These are phyloP conservation scores for Platalea minor DNA, from an alignment of 2,797 vertebrate genomes.

Conservation along the genomic window DNA sequence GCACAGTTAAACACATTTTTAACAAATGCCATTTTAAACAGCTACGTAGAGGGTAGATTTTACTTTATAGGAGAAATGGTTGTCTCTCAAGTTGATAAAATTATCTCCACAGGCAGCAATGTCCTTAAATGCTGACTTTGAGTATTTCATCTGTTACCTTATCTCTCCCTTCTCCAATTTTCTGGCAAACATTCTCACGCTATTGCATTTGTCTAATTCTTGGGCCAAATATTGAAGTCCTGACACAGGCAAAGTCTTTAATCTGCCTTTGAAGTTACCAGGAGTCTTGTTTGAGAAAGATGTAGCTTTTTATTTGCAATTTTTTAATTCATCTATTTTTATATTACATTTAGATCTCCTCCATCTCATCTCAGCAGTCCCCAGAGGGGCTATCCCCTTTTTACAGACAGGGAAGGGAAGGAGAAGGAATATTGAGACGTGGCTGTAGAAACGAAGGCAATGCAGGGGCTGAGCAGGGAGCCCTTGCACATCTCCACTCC, in stretches of 20 bases:
- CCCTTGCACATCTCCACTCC: neutral
- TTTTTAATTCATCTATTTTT: constrained; percentile 4
- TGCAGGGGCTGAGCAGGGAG: neutral
- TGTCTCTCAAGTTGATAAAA: constrained; percentile 19
- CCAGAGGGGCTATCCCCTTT: neutral
- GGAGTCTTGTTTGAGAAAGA: neutral
- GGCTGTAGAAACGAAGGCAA: neutral
- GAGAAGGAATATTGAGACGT: neutral
- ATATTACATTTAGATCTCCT: neutral
- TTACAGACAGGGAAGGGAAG: neutral
- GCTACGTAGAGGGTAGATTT: neutral
- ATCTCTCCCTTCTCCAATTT: constrained; percentile 17
- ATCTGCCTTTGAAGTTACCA: constrained; percentile 22
- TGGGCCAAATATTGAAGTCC: constrained; percentile 4
- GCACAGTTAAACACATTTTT: neutral
- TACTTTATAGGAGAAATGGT: neutral
- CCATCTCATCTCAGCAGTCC: neutral
- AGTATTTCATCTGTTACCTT: constrained; percentile 32
- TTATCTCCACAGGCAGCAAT: constrained; percentile 39
- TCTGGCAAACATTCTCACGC: neutral
- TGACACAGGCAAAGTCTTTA: constrained; percentile 47
- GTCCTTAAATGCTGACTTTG: constrained; percentile 47
- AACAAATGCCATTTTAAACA: neutral
- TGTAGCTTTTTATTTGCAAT: neutral
- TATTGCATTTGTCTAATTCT: constrained; percentile 25